Evolutionary conservation across 2,888 invertebrate genomes (phyloP), one percentile per base, ranked within the genome.

Genomic region (Nasonia oneida): DNA sequence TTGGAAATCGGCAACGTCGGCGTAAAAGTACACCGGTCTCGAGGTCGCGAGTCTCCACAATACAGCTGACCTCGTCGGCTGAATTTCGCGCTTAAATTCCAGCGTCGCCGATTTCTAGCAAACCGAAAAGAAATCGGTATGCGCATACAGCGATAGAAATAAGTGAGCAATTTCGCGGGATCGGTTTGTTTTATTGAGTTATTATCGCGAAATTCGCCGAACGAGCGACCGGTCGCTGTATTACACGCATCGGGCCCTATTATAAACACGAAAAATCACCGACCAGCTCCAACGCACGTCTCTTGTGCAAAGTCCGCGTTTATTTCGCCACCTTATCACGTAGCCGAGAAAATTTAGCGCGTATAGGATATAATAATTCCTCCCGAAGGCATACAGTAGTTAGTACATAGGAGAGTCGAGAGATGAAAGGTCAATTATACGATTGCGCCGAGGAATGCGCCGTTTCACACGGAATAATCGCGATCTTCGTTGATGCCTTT

Each of bases 1-100:
- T n/a, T 47, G 12, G 23, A 23, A 75, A 75, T 70, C 57, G 18
- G 14, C 82, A 12, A 6, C 57, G 37, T 70, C 64, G 47, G 42
- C 67, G 75, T 67, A 76, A 82, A 82, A 76, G 50, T 74, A 75
- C 61, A 37, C 37, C 61, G 10, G 57, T 12, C 74, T 53, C 70
- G 83, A 77, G 77, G 77, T 71, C 83, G 29, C 14, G 57, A 61
- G 14, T 23, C 33, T 33, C 33, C 29, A 33, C 67, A 67, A 33
- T 67, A 29, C 67, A 67, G 14, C 12, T 33, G 75, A 57, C 82
- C 82, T 82, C 75, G 70, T 53, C 70, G 70, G 70, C 64, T 18
- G 70, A 76, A 82, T 70, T 81, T 61, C n/a, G 74, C 74, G 37
- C 29, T 29, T 2, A 53, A 33, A 70, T 80, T 37, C 23, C 37